Conservation (phyloP, 1,140 invertebrate species). For the Oscheius sp. region DNA sequence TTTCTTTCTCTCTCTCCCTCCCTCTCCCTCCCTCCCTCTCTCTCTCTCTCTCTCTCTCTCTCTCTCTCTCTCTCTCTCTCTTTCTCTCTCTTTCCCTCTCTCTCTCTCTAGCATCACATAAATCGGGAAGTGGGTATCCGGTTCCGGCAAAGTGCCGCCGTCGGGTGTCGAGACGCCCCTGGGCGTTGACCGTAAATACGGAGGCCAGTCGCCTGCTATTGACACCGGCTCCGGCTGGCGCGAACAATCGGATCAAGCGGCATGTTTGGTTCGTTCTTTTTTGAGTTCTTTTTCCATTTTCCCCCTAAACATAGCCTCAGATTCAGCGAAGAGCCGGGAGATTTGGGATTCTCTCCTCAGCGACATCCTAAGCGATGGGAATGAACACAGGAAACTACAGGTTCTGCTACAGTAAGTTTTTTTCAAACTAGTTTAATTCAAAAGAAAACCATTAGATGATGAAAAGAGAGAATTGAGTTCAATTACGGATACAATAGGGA, state of each 20-base stretch:
- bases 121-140: no score
- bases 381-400: background rate
- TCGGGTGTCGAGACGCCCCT: background rate
- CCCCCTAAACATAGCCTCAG: background rate
- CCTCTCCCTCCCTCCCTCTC: no score
- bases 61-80: no score
- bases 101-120: no score
- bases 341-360: background rate
- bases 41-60: no score
- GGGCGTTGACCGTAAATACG: background rate
- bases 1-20: no score
- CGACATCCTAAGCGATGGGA: background rate
- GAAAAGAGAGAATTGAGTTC: background rate
- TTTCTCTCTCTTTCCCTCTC: no score
- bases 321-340: background rate
- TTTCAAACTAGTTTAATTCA: no score
- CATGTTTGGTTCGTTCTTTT: slow-evolving; percentile 4
- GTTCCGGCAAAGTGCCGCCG: slow-evolving; percentile 2
- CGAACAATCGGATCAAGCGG: background rate
- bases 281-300: background rate
- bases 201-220: background rate
- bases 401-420: background rate
- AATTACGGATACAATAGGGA: no score
- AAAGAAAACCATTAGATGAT: no score
- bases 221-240: background rate